Evolutionary conservation across 2,888 invertebrate species (phyloP).

Genomic region (Dolichopus griseipennis): DNA sequence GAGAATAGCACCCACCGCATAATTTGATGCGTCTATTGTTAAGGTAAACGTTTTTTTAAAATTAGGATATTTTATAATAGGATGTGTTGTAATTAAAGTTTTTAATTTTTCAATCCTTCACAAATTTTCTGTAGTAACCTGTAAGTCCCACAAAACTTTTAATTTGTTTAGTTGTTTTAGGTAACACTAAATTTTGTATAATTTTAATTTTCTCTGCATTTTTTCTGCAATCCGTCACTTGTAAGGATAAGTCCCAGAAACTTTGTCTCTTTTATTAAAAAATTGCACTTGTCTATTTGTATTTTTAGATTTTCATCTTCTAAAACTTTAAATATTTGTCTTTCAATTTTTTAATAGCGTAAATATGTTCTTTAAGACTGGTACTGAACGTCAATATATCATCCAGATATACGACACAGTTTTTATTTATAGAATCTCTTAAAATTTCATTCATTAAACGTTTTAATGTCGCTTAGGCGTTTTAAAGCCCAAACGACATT

Average conservation of each 20-base stretch:
- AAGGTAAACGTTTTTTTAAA: slow-evolving; percentile 16
- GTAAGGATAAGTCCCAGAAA: slow-evolving; percentile 16
- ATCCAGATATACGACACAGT: slow-evolving; percentile 21
- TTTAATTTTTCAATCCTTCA: slow-evolving; percentile 13
- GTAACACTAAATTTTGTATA: slow-evolving; percentile 13
- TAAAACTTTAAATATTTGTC: slow-evolving; percentile 14
- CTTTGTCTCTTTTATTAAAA: slow-evolving; percentile 15
- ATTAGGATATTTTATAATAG: slow-evolving; percentile 15
- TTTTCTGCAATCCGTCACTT: slow-evolving; percentile 16
- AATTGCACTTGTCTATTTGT: slow-evolving; percentile 16
- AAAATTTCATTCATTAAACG: slow-evolving; percentile 17
- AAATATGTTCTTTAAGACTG: slow-evolving; percentile 15
- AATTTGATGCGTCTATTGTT: slow-evolving; percentile 14
- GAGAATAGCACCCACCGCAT: slow-evolving; percentile 15
- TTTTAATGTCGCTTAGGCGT: slow-evolving; percentile 18
- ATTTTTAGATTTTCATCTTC: slow-evolving; percentile 16
- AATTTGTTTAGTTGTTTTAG: slow-evolving; percentile 19
- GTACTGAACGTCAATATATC: slow-evolving; percentile 19
- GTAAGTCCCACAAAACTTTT: slow-evolving; percentile 21
- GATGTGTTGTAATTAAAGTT: slow-evolving; percentile 7
- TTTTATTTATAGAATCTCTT: slow-evolving; percentile 17
- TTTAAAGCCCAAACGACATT: slow-evolving; percentile 19
- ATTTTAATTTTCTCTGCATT: slow-evolving; percentile 16
- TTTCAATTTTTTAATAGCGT: too few species aligned
- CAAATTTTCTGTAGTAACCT: slow-evolving; percentile 19